Conservation (phyloP, 1,140 invertebrate genomes). For the Caenorhabditis remanei region DNA sequence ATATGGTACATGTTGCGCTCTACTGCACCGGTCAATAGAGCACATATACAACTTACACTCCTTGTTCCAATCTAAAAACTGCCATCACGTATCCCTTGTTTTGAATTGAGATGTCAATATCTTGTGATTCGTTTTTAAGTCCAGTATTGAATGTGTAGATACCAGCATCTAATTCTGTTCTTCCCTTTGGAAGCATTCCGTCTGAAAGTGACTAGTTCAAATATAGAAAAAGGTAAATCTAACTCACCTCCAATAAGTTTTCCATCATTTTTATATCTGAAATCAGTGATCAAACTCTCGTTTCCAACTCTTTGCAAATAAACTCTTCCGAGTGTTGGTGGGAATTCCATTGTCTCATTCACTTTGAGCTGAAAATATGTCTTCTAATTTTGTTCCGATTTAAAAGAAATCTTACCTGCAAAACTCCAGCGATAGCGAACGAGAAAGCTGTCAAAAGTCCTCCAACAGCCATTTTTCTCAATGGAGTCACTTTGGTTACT, state of each 20-base stretch:
- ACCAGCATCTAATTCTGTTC: conserved; percentile 21
- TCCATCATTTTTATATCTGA: conserved; percentile 35
- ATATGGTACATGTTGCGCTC: too few relatives aligned
- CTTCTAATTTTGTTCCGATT: background rate
- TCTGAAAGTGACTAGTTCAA: background rate
- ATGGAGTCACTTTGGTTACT: conserved; percentile 81
- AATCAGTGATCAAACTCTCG: conserved; percentile 20
- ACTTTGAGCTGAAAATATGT: conserved; percentile 58
- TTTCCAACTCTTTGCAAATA: conserved; percentile 60
- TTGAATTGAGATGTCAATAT: conserved; percentile 29
- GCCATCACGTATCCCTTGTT: conserved; percentile 52
- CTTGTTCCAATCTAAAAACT: conserved; percentile 15
- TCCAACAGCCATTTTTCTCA: conserved; percentile 86
- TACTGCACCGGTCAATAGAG: conserved; percentile 50
- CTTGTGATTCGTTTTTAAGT: conserved; percentile 20
- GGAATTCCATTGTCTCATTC: conserved; percentile 64
- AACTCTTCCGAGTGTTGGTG: conserved; percentile 49
- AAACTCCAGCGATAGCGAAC: conserved; percentile 87
- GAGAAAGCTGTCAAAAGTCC: conserved; percentile 87
- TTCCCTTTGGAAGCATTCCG: conserved; percentile 23
- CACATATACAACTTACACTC: background rate
- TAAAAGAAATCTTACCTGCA: conserved; percentile 82
- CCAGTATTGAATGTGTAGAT: conserved; percentile 44
- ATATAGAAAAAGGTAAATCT: too few relatives aligned
- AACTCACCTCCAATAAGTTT: conserved; percentile 21